Evolutionary conservation across 1,140 invertebrate genomes (phyloP), one percentile per base, ranked within the genome.

Genomic region (Caenorhabditis briggsae): DNA sequence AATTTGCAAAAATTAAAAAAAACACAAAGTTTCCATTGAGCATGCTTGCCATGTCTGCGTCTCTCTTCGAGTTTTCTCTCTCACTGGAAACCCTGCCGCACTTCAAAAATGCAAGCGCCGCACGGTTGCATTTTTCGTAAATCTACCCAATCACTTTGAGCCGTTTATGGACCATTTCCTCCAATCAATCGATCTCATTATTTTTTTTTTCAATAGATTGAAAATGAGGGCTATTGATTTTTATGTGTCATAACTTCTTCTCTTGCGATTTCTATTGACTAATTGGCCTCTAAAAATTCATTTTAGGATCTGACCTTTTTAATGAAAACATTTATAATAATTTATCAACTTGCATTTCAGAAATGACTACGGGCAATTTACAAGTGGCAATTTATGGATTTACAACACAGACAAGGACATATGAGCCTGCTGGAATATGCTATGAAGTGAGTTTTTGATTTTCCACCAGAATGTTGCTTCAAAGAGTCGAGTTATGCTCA

Each of bases 371-470:
- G 70, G 70, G 70, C 3, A 78, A 78, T 50, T 50, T 78, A 50
- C 70, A 78, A 50, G n/a, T 88, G 20, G 87, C 87, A 1, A 74
- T 88, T 59, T 92, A 64, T 91, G 86, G 84, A 23, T 88, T 83
- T 55, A 33, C 85, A 50, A 23, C 87, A 11, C 88, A 61, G 48
- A 55, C 6, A 6, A 64, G 58, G 16, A 23, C 8, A 11, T 56
- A 55, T 56, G 88, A 89, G 50, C 41, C 65, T 18, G 88, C 88
- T 23, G 88, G 88, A 48, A 74, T 89, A 56, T 55, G 16, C n/a
- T 89, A 88, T 64, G 88, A 89, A 61, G 82, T 70, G 11, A 46
- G 59, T 58, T 83, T 12, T n/a, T 78, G 1, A 8, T 50, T 7
- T 48, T 53, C 33, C 33, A 33, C 33, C 33, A 33, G 1, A 33